These are phyloP conservation scores for Sminthurides aquaticus DNA, from an alignment of 2,888 invertebrate genomes.

Conservation along the genomic window DNA sequence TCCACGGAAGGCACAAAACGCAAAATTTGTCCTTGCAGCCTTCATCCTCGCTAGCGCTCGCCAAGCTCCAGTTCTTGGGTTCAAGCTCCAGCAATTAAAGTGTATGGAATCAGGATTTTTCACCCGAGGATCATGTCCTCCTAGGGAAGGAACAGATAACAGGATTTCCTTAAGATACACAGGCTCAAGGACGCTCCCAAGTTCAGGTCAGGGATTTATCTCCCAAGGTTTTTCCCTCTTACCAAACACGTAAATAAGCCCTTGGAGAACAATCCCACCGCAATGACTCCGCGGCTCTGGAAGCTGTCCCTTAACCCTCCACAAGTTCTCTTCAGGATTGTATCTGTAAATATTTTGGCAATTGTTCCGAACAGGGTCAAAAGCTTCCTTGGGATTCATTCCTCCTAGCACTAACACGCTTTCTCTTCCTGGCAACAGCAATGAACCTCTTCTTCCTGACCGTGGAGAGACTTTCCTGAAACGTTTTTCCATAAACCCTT, in stretches of 20 bases:
- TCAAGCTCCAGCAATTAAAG: conserved; percentile 48
- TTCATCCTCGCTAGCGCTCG: conserved; percentile 55
- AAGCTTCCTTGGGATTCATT: conserved; percentile 56
- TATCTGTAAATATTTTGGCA: conserved; percentile 55
- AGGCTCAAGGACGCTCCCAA: no score
- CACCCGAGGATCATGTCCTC: conserved; percentile 29
- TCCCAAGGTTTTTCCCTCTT: no score
- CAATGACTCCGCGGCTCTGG: conserved; percentile 66
- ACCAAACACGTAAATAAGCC: conserved; percentile 19
- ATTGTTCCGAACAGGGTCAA: conserved; percentile 50
- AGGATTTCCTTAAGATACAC: no score
- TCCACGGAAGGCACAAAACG: conserved; percentile 56
- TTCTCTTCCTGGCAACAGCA: conserved; percentile 56
- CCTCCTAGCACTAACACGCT: conserved; percentile 63
- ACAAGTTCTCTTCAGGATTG: conserved; percentile 55
- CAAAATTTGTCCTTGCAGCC: conserved; percentile 57
- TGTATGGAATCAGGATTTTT: no score
- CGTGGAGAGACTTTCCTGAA: no score
- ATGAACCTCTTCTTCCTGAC: no score
- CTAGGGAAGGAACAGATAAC: no score
- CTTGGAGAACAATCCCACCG: conserved; percentile 25
- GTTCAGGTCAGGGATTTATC: no score
- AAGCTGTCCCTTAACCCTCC: conserved; percentile 61
- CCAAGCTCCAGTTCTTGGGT: conserved; percentile 55
- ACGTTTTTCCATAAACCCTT: no score